Evolutionary conservation across 2,888 invertebrate genomes (phyloP).

Genomic region (Lasioglossum marginatum): DNA sequence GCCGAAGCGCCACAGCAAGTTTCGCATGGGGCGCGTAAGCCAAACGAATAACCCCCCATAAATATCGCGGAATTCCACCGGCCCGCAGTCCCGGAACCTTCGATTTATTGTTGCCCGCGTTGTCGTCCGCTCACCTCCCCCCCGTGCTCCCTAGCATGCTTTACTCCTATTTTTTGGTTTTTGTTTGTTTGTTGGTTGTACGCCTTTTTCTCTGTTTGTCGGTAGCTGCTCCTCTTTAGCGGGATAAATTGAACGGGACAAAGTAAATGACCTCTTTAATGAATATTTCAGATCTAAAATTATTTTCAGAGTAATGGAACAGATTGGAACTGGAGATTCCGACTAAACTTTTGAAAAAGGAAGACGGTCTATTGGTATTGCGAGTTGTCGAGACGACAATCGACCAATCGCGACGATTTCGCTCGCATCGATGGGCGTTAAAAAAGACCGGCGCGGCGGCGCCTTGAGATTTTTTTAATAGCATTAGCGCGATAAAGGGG

Average conservation of each 20-base stretch:
- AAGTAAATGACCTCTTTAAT: not conserved
- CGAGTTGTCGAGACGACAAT: not conserved
- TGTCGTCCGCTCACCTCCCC: conserved; percentile 48
- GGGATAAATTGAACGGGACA: not conserved
- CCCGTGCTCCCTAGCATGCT: conserved; percentile 16
- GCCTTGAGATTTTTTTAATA: conserved; percentile 29
- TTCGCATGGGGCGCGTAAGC: conserved; percentile 69
- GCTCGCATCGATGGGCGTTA: not conserved
- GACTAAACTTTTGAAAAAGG: not conserved
- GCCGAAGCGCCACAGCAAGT: conserved; percentile 50
- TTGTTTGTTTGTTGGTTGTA: not conserved
- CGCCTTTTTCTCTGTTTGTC: conserved; percentile 42
- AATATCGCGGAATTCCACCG: conserved; percentile 75
- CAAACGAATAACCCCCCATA: conserved; percentile 76
- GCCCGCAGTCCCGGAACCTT: conserved; percentile 56
- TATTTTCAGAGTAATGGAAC: not conserved
- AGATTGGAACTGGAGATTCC: not conserved
- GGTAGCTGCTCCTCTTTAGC: not conserved
- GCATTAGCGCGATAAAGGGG: conserved; percentile 18
- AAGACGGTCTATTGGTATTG: not conserved
- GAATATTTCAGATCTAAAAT: not conserved
- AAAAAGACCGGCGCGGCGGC: not conserved
- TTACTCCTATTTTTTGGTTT: conserved; percentile 2
- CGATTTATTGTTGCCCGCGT: conserved; percentile 69
- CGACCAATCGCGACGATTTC: not conserved